Evolutionary conservation across 2,888 invertebrate genomes (phyloP), one percentile per base, ranked within the genome.

Genomic region (Homarus gammarus): DNA sequence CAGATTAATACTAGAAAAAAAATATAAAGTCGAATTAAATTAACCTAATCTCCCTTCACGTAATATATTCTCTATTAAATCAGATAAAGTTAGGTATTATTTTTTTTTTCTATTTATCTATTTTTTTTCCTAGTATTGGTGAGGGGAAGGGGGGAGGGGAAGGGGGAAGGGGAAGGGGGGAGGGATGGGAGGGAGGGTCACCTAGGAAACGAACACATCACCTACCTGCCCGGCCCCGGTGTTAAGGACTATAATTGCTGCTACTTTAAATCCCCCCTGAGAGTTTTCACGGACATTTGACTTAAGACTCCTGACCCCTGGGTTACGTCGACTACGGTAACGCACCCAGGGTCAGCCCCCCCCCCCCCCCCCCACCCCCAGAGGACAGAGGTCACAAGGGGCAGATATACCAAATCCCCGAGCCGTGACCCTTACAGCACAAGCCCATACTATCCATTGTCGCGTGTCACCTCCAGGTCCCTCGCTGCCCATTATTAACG

Each of bases 331-430:
- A 73, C 38, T 38, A 38, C 73, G 38, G 72, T 73, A 73, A 73
- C 18, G 73, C 73, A 73, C 73, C 73, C 73, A 27, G n/a, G 73
- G 73, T 73, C 73, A 73, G 38, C 40, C 73, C 73, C n/a, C n/a
- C n/a, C n/a, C n/a, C n/a, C n/a, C 12, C 15, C 40, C 73, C 73
- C n/a, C n/a, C n/a, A n/a, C n/a, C n/a, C n/a, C 12, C 15, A 38
- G 38, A 72, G 73, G 38, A 38, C 73, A 73, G 38, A 44, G 38
- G 73, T 73, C 73, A 72, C 38, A 12, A 22, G 73, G 27, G 22
- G 73, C 36, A 12, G 27, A 36, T 38, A 73, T 27, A 22, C n/a
- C 73, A 73, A 10, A 27, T n/a, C 2, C 73, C 38, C 3, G 73
- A 27, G 56, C 18, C 3, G 15, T 73, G 27, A 72, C 72, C 72